Evolutionary conservation across 2,888 invertebrate species (phyloP).

Genomic region (Habrosyne pyritoides): DNA sequence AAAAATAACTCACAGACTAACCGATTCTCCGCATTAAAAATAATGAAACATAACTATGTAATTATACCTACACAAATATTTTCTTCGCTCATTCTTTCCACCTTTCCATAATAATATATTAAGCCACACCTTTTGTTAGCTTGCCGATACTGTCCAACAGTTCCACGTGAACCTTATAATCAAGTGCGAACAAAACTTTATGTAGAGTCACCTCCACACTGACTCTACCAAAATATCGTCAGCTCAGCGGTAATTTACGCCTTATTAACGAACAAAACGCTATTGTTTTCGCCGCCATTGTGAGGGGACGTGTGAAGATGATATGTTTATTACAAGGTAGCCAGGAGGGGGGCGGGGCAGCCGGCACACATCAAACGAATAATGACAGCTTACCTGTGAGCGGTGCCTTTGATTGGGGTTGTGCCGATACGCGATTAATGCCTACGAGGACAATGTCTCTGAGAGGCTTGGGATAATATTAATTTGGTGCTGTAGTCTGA

Average conservation of each 20-base stretch:
- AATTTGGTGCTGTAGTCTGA: no score
- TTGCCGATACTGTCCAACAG: background rate
- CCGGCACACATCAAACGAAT: slow-evolving; percentile 22
- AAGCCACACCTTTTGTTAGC: background rate
- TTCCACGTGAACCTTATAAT: background rate
- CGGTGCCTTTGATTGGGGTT: background rate
- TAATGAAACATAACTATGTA: background rate
- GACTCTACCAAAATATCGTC: slow-evolving; percentile 18
- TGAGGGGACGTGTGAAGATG: slow-evolving; percentile 25
- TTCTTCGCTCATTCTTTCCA: background rate
- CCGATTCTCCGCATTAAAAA: background rate
- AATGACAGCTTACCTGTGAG: slow-evolving; percentile 28
- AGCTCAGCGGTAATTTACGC: slow-evolving; percentile 44
- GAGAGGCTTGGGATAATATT: no score
- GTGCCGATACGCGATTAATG: background rate
- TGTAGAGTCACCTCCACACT: slow-evolving; percentile 6
- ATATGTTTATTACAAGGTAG: slow-evolving; percentile 13
- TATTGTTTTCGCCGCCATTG: slow-evolving; percentile 59
- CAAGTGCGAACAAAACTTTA: slow-evolving; percentile 5
- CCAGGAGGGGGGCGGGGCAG: slow-evolving; percentile 4
- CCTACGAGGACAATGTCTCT: background rate
- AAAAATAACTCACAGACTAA: no score
- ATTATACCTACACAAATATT: background rate
- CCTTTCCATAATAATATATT: background rate
- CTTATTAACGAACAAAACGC: slow-evolving; percentile 60